Percentiles rank a stretch among this genome's conserved stretches.
Evolutionary conservation across 1,140 invertebrate genomes (phyloP).

Genomic region (Ephestia elutella): DNA sequence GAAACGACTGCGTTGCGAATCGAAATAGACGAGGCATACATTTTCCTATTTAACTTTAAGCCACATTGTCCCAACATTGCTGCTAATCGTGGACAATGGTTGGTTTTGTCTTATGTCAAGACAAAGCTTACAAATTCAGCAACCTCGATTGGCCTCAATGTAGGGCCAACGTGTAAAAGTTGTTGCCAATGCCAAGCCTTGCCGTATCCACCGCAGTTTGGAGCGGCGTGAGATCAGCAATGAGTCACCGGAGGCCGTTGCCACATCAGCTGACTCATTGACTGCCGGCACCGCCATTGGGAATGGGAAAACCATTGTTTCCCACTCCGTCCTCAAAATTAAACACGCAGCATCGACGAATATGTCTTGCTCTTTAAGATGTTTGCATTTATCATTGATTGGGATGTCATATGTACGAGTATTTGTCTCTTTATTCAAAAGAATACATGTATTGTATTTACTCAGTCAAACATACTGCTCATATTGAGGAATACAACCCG

Average conservation of each 20-base stretch:
- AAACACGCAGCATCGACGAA: constrained; percentile 41
- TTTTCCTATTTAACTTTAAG: too few relatives aligned
- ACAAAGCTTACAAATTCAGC: too few relatives aligned
- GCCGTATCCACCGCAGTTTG: constrained; percentile 23
- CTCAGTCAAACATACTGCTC: too few relatives aligned
- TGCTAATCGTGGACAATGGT: too few relatives aligned
- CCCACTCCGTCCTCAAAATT: constrained; percentile 47
- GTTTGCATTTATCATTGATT: not conserved
- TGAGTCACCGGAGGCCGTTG: constrained; percentile 56
- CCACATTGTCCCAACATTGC: too few relatives aligned
- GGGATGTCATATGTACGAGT: not conserved
- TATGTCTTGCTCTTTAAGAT: not conserved
- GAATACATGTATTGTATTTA: too few relatives aligned
- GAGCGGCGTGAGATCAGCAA: constrained; percentile 50
- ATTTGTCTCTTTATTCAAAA: too few relatives aligned
- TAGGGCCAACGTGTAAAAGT: too few relatives aligned
- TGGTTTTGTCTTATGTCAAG: not conserved
- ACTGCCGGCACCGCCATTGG: constrained; percentile 33
- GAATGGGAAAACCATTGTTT: constrained; percentile 65
- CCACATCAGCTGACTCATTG: constrained; percentile 49
- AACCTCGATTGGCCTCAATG: too few relatives aligned
- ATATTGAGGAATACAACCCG: too few relatives aligned
- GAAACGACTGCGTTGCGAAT: not conserved
- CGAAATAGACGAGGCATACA: constrained; percentile 4
- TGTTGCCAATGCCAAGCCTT: not conserved